Evolutionary conservation across 2,113 vertebrate genomes (phyloP).

Genomic region (Mormoops blainvillei): DNA sequence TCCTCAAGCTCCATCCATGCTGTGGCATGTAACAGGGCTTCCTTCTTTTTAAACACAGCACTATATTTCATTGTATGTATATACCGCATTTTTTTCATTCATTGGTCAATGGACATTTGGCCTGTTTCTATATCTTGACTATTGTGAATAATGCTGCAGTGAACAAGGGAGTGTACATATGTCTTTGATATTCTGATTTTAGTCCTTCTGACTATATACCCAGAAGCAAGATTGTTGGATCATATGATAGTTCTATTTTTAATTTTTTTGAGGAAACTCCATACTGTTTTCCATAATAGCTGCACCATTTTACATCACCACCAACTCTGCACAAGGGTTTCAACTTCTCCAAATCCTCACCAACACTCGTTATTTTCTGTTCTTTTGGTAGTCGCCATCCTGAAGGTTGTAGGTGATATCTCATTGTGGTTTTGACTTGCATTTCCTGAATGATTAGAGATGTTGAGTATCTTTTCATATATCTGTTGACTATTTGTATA

Average conservation of each 20-base stretch:
- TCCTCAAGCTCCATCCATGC: neutral
- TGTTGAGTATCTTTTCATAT: neutral
- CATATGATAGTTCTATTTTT: neutral
- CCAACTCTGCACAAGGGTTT: neutral
- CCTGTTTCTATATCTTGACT: neutral
- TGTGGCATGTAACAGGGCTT: neutral
- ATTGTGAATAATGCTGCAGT: neutral
- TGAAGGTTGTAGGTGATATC: neutral
- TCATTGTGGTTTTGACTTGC: neutral
- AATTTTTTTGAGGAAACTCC: neutral
- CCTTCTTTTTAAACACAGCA: neutral
- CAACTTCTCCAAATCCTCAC: neutral
- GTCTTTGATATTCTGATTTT: neutral
- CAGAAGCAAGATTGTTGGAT: neutral
- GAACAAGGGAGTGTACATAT: neutral
- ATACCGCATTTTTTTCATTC: neutral
- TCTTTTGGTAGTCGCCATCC: neutral
- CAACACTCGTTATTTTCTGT: neutral
- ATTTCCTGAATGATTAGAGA: neutral
- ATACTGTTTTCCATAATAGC: neutral
- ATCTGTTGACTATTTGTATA: neutral
- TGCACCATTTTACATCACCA: neutral
- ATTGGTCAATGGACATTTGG: neutral
- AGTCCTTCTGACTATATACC: neutral
- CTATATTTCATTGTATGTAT: neutral